phyloP scores from a whole-genome alignment of 2,113 vertebrate species.

The Perca fluviatilis region DNA sequence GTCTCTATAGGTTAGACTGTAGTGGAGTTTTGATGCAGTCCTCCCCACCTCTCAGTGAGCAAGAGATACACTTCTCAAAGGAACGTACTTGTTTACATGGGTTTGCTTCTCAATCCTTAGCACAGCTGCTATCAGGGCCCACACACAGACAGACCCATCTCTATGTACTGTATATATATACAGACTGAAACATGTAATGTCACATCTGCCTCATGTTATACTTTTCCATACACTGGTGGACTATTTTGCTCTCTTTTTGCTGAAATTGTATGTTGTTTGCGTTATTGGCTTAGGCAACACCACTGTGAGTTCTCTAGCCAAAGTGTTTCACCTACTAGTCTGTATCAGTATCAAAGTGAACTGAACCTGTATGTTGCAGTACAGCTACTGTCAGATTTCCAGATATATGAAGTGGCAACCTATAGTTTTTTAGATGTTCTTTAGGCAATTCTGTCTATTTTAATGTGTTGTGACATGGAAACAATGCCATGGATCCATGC shows the following conservation, averaged over 20 bases:
- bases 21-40: conserved; percentile 49
- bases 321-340: not conserved
- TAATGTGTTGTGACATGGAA: conserved; percentile 14
- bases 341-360: not conserved
- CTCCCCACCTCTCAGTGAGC: conserved; percentile 10
- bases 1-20: conserved; percentile 27
- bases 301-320: not conserved
- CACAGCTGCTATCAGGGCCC: conserved; percentile 32
- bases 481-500: conserved; percentile 1
- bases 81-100: conserved; percentile 62
- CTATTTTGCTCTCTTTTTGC: conserved; percentile 6
- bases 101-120: not conserved
- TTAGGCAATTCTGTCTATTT: not conserved
- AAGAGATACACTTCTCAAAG: conserved; percentile 31
- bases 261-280: conserved; percentile 6
- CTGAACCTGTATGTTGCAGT: not conserved
- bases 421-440: not conserved
- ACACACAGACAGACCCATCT: conserved; percentile 16
- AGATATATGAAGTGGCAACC: not conserved
- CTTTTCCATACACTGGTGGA: not conserved
- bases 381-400: not conserved
- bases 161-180: conserved; percentile 12
- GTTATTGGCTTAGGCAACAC: not conserved
- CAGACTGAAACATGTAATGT: conserved; percentile 14
- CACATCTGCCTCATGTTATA: conserved; percentile 28